Percentiles rank a stretch among this genome's conserved stretches.
phyloP scores from a whole-genome alignment of 1,140 invertebrate genomes.

The Gonioctena quinquepunctata region DNA sequence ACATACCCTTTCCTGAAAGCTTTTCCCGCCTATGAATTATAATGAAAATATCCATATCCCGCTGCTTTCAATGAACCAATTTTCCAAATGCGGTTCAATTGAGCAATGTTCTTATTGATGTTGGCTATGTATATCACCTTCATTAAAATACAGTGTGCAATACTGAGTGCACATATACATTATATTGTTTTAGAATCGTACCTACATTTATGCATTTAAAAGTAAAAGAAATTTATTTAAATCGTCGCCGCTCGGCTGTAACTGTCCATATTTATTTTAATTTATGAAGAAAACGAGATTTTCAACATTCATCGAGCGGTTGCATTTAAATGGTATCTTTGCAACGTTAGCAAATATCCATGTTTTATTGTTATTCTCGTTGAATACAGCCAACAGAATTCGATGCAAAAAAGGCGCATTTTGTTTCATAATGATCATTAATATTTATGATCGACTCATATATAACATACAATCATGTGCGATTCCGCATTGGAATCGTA shows the following conservation, averaged over 20 bases:
- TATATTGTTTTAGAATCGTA: neutral
- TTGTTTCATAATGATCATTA: neutral
- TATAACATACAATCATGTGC: neutral
- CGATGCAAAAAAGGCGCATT: neutral
- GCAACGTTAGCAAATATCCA: neutral
- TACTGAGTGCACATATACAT: neutral
- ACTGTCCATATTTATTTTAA: slow-evolving; percentile 12
- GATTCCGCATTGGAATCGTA: slow-evolving; percentile 1
- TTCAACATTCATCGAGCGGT: slow-evolving; percentile 21
- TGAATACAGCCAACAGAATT: too few species aligned
- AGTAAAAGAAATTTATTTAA: slow-evolving; percentile 9
- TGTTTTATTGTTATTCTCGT: slow-evolving; percentile 6
- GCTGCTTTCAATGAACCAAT: neutral
- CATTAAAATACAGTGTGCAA: neutral
- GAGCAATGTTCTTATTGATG: neutral
- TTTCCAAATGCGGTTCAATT: neutral
- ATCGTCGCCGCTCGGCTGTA: neutral
- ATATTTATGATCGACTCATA: neutral
- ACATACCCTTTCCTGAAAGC: too few species aligned
- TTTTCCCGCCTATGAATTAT: too few species aligned
- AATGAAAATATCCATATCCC: neutral
- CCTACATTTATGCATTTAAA: slow-evolving; percentile 1
- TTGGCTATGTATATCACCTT: neutral
- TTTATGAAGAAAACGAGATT: slow-evolving; percentile 27
- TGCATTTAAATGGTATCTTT: neutral